Percentiles rank a stretch among this genome's conserved stretches.
Evolutionary conservation across 2,888 invertebrate species (phyloP).

Genomic region (Branchinecta sandiegonensis): DNA sequence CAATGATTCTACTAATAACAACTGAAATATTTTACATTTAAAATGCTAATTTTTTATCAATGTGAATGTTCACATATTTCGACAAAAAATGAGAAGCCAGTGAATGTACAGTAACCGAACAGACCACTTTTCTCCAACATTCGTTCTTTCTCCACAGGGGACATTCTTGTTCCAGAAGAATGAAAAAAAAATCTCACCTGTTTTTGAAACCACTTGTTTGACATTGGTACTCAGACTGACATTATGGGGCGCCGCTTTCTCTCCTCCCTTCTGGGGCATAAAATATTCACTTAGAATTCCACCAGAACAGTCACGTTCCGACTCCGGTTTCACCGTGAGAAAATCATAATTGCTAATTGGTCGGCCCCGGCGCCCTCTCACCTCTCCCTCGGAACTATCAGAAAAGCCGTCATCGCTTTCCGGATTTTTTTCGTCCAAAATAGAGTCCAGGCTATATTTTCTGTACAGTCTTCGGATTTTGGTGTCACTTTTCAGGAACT

Average conservation of each 20-base stretch:
- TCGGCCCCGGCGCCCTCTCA: neutral
- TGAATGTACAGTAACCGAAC: too few relatives aligned
- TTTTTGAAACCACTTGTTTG: neutral
- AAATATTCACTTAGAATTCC: constrained; percentile 12
- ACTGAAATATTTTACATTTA: too few relatives aligned
- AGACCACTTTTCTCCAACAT: too few relatives aligned
- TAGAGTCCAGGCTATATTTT: neutral
- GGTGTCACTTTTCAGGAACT: constrained; percentile 11
- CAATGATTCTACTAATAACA: too few relatives aligned
- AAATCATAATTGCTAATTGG: constrained; percentile 8
- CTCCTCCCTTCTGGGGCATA: constrained; percentile 15
- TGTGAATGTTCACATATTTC: too few relatives aligned
- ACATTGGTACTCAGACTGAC: neutral
- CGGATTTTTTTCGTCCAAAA: neutral
- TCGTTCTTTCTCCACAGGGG: too few relatives aligned
- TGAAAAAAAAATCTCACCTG: neutral
- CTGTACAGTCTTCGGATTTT: neutral
- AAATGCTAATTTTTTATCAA: too few relatives aligned
- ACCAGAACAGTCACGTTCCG: neutral
- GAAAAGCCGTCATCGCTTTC: constrained; percentile 7
- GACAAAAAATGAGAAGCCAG: too few relatives aligned
- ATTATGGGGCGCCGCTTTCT: neutral
- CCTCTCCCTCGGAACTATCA: constrained; percentile 13
- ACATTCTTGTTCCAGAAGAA: too few relatives aligned
- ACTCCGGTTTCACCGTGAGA: constrained; percentile 5